Evolutionary conservation across 37 sponge, comb jelly and placozoan genomes (phyloP), one percentile per base, ranked within the genome.

Genomic region (Ianthella basta): DNA sequence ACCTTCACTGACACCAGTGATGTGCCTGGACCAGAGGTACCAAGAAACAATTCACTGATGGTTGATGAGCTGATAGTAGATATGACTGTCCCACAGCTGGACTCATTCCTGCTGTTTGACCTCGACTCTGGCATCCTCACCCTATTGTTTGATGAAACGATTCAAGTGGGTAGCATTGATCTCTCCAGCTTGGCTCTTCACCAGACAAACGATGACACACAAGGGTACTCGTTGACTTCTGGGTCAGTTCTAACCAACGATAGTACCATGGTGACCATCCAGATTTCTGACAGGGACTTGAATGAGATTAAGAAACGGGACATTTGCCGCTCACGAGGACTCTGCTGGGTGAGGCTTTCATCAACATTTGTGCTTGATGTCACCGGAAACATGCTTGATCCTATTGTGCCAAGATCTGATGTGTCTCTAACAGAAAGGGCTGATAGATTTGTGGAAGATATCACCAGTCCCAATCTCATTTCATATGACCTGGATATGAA

Each of bases 401-500:
- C 67, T 57, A 77, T 92, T 0, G 0, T 65, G 2, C 69, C 69
- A 24, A 24, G 30, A 0, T 18, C 33, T 37, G 54, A 53, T 56
- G 59, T 29, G 5, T 19, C 41, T 53, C 37, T 44, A 6, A 63
- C 60, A 56, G 63, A 60, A 66, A 82, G 79, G 37, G 74, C 64
- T 19, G 19, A 33, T 57, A 55, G 12, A 4, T 97, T 92, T 69
- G 54, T 55, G 10, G 85, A 82, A 41, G 97, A 97, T 79, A 92
- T 87, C 18, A 89, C 97, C n/a, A 75, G 66, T 0, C 93, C 97
- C 21, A 30, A 41, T 18, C 83, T 97, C 0, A 10, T 41, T 4
- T 50, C 53, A 34, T 97, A 87, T 57, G 83, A 87, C 57, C 80
- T 97, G 15, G 85, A 97, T 37, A 83, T 94, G 41, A 85, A 90